phyloP scores from a whole-genome alignment of 2,888 invertebrate species.

The Hyalella azteca region DNA sequence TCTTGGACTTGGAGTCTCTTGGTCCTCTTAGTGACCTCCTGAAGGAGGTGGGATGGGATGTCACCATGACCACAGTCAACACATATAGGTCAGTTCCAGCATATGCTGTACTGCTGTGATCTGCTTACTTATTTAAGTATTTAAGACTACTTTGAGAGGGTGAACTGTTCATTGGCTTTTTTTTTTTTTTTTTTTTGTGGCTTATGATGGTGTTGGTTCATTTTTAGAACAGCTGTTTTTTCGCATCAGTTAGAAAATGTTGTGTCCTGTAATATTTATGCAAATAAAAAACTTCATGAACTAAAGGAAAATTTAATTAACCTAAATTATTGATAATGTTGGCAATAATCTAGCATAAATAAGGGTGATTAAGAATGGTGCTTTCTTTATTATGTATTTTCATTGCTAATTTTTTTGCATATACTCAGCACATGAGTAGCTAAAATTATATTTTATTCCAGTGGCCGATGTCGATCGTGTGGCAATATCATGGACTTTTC shows the following conservation, averaged over 20 bases:
- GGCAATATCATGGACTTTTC: not conserved
- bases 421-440: not conserved
- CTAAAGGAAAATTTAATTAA: not conserved
- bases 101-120: not conserved
- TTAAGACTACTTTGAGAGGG: not conserved
- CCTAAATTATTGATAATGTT: not conserved
- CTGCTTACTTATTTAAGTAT: not conserved
- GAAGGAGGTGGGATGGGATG: not conserved
- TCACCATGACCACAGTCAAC: not conserved
- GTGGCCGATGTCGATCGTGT: not conserved
- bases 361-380: not conserved
- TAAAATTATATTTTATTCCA: not conserved
- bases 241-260: no score
- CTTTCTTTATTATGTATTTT: not conserved
- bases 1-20: not conserved
- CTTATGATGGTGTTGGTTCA: no score
- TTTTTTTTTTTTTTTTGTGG: not conserved
- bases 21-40: not conserved
- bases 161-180: not conserved
- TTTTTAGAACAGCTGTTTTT: no score
- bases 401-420: not conserved
- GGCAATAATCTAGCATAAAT: not conserved
- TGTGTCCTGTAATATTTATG: not conserved
- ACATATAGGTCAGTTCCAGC: not conserved
- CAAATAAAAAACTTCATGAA: not conserved